phyloP scores from a whole-genome alignment of 2,113 vertebrate species.

The Dolichotis patagonum region DNA sequence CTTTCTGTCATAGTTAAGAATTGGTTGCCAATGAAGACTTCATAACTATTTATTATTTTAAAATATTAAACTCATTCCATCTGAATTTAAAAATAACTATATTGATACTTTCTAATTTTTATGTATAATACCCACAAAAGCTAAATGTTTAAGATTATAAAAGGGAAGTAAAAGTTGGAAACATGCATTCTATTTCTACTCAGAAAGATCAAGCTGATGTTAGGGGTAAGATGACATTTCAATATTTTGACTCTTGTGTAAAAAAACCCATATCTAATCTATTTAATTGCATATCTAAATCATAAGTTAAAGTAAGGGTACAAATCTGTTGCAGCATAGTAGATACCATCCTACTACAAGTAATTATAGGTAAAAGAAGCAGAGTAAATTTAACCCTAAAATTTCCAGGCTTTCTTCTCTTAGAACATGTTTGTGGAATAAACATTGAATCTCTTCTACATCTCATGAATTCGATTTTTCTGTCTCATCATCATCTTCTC shows the following conservation, averaged over 20 bases:
- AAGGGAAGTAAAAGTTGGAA: background rate
- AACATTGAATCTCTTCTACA: background rate
- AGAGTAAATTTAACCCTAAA: constrained; percentile 13
- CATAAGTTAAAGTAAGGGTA: background rate
- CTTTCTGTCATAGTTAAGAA: background rate
- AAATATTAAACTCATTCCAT: constrained; percentile 8
- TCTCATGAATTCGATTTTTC: background rate
- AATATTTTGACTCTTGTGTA: background rate
- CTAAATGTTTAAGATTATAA: background rate
- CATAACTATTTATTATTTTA: background rate
- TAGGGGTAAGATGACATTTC: background rate
- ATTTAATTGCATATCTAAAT: background rate
- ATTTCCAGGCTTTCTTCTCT: background rate
- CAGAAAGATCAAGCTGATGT: background rate
- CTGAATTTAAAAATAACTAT: constrained; percentile 26
- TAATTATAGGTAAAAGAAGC: background rate
- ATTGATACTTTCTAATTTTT: background rate
- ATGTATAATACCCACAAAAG: background rate
- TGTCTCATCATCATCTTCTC: background rate
- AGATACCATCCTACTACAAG: background rate
- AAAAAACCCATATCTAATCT: too few relatives aligned
- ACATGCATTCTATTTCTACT: background rate
- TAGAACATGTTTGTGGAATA: background rate
- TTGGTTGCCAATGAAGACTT: background rate
- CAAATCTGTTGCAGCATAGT: background rate